Evolutionary conservation across 2,888 invertebrate species (phyloP), one percentile per base, ranked within the genome.

Genomic region (Chymomyza caudatula): DNA sequence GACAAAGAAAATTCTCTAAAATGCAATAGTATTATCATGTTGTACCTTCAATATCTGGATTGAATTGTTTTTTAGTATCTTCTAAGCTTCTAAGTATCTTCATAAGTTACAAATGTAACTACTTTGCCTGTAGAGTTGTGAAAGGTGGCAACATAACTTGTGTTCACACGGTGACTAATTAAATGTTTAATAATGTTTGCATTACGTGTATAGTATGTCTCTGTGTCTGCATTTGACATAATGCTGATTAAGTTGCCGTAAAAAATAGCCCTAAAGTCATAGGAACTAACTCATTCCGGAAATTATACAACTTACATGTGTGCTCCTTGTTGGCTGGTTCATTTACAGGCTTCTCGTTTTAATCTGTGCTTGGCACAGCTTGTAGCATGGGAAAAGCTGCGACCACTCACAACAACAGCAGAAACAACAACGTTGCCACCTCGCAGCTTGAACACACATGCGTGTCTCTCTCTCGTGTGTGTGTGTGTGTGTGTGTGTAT

Each of bases 401-500:
- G 25, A 23, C 53, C 53, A 53, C 51, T 51, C 13, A 59, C 53
- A 25, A 52, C 20, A 52, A 60, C 54, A 54, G 25, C 53, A 54
- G 13, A 22, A 42, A 44, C 25, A 54, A 44, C 52, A 52, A 42
- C 42, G 37, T 25, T 55, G 54, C 29, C 29, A 54, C n/a, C 17
- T 37, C 15, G n/a, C 25, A 17, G 55, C 8, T 13, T n/a, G 29
- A 11, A 17, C 23, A 20, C 52, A 5, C 59, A 13, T 64, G 6
- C 43, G n/a, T 22, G 11, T 29, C 23, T 43, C 44, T 51, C n/a
- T 51, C n/a, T 49, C 17, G 56, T 63, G 66, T 67, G 60, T 60
- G 63, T 69, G 60, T 52, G 44, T 15, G 19, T n/a, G 55, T 55
- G 29, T 72, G 59, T 65, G 65, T 65, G 72, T 72, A 85, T 82